A percentile compares a stretch with the other conserved stretches of the same genome.
Evolutionary conservation across 2,888 invertebrate genomes (phyloP).

Genomic region (Ornithoptera priamus): DNA sequence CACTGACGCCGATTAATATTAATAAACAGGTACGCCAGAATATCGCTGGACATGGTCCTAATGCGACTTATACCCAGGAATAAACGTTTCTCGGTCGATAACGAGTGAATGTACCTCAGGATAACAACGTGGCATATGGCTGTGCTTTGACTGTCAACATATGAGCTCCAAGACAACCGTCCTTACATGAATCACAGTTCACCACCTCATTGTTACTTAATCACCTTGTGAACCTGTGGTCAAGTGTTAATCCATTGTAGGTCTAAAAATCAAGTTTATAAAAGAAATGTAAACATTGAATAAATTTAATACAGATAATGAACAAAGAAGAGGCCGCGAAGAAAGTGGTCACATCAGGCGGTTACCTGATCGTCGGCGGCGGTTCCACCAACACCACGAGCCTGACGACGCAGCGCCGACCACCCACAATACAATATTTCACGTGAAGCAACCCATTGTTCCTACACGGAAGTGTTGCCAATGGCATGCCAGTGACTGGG

Average conservation of each 20-base stretch:
- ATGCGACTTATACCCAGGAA: too few species aligned
- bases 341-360: slow-evolving; percentile 69
- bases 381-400: slow-evolving; percentile 29
- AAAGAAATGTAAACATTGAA: background rate
- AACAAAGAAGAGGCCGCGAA: slow-evolving; percentile 55
- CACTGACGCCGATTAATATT: slow-evolving; percentile 50
- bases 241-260: too few species aligned
- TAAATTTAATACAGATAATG: slow-evolving; percentile 44
- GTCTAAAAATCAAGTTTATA: too few species aligned
- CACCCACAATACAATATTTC: slow-evolving; percentile 56
- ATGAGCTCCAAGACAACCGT: too few species aligned
- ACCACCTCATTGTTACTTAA: too few species aligned
- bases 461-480: slow-evolving; percentile 2
- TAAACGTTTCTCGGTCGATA: too few species aligned
- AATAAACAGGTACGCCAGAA: slow-evolving; percentile 57
- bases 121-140: too few species aligned
- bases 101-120: too few species aligned
- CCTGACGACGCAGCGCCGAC: slow-evolving; percentile 37
- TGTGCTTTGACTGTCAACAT: too few species aligned
- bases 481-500: background rate
- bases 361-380: slow-evolving; percentile 64
- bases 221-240: too few species aligned
- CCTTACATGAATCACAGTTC: too few species aligned
- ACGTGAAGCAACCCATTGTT: slow-evolving; percentile 38
- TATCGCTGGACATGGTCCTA: too few species aligned